A percentile compares a stretch with the other conserved stretches of the same genome.
Evolutionary conservation across 2,888 invertebrate species (phyloP).

Genomic region (Blastobasis adustella): DNA sequence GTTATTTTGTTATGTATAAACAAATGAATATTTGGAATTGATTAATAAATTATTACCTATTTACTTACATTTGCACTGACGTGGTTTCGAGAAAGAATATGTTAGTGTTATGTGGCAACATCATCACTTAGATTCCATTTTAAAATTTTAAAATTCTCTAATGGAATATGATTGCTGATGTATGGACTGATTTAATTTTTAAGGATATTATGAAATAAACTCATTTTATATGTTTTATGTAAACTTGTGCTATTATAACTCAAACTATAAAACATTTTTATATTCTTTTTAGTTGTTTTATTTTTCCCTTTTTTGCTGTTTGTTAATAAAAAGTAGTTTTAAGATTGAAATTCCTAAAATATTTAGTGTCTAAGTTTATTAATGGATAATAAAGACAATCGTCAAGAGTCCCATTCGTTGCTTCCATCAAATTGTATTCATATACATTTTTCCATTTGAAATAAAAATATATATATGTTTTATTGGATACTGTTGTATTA

Average conservation of each 20-base stretch:
- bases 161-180: slow-evolving; percentile 42
- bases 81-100: too few species aligned
- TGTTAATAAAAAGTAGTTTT: slow-evolving; percentile 6
- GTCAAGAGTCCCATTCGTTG: slow-evolving; percentile 56
- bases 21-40: too few species aligned
- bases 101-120: slow-evolving; percentile 30
- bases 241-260: slow-evolving; percentile 15
- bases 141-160: slow-evolving; percentile 7
- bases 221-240: slow-evolving; percentile 21
- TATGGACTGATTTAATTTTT: slow-evolving; percentile 38
- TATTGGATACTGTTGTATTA: slow-evolving; percentile 26
- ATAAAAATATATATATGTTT: slow-evolving; percentile 47
- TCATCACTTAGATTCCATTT: slow-evolving; percentile 37
- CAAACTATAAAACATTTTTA: slow-evolving; percentile 15
- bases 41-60: too few species aligned
- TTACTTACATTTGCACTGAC: too few species aligned
- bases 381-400: slow-evolving; percentile 23
- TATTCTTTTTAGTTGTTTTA: slow-evolving; percentile 19
- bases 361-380: slow-evolving; percentile 6
- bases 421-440: slow-evolving; percentile 65
- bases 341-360: slow-evolving; percentile 7
- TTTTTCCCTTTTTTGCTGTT: slow-evolving; percentile 7
- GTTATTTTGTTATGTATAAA: too few species aligned
- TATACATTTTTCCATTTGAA: slow-evolving; percentile 50
- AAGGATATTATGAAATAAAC: slow-evolving; percentile 5